Evolutionary conservation across 2,113 vertebrate genomes (phyloP), one percentile per base, ranked within the genome.

Genomic region (Trichechus manatus): DNA sequence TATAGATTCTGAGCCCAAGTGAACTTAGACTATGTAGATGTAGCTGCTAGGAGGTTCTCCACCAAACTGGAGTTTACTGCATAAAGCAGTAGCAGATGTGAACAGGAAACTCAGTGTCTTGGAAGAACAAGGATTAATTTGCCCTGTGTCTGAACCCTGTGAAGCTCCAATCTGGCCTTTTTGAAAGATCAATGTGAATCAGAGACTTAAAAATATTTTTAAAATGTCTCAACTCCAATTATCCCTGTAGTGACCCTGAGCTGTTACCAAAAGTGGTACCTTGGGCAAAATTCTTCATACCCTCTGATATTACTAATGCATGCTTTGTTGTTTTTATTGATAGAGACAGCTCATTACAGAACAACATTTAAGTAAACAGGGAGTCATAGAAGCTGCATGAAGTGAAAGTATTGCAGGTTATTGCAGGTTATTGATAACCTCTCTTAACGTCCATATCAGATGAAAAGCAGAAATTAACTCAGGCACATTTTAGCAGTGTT

Each of bases 391-490:
- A 5, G 15, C 5, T 17, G 19, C 10, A 13, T 19, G 31, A 29
- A 27, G 9, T 15, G 2, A 56, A 36, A 87, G 23, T 39, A 53
- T 7, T 47, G 4, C 9, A 75, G 20, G 20, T 50, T 42, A 9
- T 7, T 47, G 4, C 9, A 75, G 20, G 20, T 50, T 42, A 9
- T 61, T 68, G 20, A 27, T 44, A 17, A 63, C 9, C 9, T 77
- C 36, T 53, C 20, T 78, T 87, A 64, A 91, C 8, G 53, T 36
- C 15, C 44, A 3, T 42, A 23, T 56, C 84, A 80, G 22, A 72
- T 74, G 11, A 36, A 91, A 94, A 83, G 47, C 29, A 92, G 23
- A 92, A 81, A 77, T 86, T 61, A 80, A 81, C 11, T 1, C 33
- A 77, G 72, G 63, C 14, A n/a, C 50, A 68, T n/a, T 70, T 80